Evolutionary conservation across 1,140 invertebrate genomes (phyloP).

Genomic region (Cyrtorhinus lividipennis): DNA sequence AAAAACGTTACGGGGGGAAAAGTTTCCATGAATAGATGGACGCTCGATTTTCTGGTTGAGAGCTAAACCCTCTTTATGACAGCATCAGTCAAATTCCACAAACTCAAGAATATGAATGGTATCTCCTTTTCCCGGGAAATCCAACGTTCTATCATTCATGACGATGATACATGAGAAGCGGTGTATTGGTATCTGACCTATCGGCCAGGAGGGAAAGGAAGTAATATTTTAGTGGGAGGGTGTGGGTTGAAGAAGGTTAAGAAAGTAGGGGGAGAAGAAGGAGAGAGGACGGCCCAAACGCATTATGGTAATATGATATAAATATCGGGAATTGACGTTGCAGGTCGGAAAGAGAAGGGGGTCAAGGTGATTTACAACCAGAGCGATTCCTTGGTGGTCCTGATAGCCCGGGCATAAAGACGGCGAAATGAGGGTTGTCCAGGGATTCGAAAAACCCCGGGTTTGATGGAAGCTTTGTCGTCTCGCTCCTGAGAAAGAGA

Average conservation of each 20-base stretch:
- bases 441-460: too few species aligned
- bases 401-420: too few species aligned
- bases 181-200: background rate
- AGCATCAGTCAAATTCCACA: background rate
- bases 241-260: background rate
- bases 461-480: too few species aligned
- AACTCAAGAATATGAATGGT: background rate
- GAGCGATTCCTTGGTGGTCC: too few species aligned
- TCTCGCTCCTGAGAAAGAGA: too few species aligned
- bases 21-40: too few species aligned
- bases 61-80: background rate
- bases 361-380: background rate
- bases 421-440: too few species aligned
- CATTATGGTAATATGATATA: background rate
- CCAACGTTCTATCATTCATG: background rate
- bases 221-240: background rate
- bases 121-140: background rate
- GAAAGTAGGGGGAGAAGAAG: background rate
- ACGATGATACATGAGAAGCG: background rate
- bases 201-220: background rate
- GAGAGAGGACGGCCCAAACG: background rate
- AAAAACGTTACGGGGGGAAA: too few species aligned
- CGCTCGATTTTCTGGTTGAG: background rate
- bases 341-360: background rate
- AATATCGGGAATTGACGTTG: background rate